Evolutionary conservation across 2,113 vertebrate genomes (phyloP).

Genomic region (Misgurnus anguillicaudatus): DNA sequence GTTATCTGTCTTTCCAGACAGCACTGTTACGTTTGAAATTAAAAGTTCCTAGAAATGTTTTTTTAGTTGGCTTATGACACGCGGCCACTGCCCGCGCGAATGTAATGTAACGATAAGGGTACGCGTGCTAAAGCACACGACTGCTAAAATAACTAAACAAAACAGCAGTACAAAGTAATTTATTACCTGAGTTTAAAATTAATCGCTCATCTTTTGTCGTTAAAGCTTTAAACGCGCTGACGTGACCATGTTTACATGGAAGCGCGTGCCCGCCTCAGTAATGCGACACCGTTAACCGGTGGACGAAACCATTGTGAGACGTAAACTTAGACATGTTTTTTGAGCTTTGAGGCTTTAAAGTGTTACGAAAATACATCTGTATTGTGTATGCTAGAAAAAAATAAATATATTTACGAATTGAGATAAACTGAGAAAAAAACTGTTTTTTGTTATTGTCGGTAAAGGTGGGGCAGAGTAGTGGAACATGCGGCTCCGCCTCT

Average conservation of each 20-base stretch:
- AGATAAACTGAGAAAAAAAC: neutral
- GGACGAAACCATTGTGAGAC: neutral
- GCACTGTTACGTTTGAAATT: neutral
- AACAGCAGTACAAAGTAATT: neutral
- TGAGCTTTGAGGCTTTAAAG: neutral
- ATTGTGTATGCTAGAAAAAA: neutral
- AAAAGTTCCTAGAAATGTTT: neutral
- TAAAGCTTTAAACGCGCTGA: neutral
- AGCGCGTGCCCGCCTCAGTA: neutral
- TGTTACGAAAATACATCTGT: neutral
- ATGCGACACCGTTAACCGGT: neutral
- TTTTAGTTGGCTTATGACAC: neutral
- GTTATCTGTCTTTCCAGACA: neutral
- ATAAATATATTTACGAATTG: neutral
- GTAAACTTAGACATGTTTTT: neutral
- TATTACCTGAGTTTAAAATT: constrained; percentile 14
- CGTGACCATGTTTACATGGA: constrained; percentile 16
- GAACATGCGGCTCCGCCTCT: neutral
- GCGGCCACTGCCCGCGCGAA: neutral
- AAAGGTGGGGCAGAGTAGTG: too few relatives aligned
- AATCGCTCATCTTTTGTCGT: neutral
- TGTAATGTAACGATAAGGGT: neutral
- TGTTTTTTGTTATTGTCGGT: neutral
- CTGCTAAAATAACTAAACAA: neutral
- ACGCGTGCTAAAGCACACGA: neutral